Conservation (phyloP, 2,888 invertebrate genomes). For the Idaea straminata region DNA sequence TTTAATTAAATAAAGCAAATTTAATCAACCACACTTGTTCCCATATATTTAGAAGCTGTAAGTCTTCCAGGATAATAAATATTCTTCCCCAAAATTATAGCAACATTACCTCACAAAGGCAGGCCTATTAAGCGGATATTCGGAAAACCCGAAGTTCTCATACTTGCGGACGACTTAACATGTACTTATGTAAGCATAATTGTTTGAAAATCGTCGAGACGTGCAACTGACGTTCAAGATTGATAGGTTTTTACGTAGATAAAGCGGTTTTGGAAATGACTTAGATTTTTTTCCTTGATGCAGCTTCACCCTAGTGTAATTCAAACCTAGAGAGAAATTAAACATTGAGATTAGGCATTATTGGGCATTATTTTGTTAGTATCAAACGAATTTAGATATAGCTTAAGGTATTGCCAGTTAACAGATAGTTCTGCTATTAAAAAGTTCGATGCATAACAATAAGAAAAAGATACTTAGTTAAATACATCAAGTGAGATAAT, state of each 20-base stretch:
- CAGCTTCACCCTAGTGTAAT: not conserved
- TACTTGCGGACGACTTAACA: conserved; percentile 50
- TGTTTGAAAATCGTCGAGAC: conserved; percentile 65
- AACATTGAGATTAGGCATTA: no score
- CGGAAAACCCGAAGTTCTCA: conserved; percentile 29
- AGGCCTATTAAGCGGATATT: conserved; percentile 22
- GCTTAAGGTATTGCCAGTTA: no score
- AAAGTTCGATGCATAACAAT: no score
- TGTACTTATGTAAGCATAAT: conserved; percentile 70
- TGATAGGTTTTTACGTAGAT: conserved; percentile 55
- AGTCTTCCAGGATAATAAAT: conserved; percentile 12
- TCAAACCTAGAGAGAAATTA: no score
- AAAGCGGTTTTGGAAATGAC: conserved; percentile 38
- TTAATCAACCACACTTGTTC: conserved; percentile 3
- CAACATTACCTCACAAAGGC: conserved; percentile 23
- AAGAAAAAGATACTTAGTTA: no score
- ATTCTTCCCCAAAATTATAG: conserved; percentile 17
- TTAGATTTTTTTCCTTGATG: not conserved
- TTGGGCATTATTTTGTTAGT: no score
- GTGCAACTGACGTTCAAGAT: conserved; percentile 68
- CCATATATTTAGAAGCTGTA: conserved; percentile 1
- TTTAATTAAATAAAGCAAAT: not conserved
- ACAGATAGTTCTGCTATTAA: no score
- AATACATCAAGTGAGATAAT: no score
- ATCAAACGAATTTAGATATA: no score